These are phyloP conservation scores for Odobenus rosmarus DNA, from an alignment of 2,113 vertebrate species.

Conservation along the genomic window DNA sequence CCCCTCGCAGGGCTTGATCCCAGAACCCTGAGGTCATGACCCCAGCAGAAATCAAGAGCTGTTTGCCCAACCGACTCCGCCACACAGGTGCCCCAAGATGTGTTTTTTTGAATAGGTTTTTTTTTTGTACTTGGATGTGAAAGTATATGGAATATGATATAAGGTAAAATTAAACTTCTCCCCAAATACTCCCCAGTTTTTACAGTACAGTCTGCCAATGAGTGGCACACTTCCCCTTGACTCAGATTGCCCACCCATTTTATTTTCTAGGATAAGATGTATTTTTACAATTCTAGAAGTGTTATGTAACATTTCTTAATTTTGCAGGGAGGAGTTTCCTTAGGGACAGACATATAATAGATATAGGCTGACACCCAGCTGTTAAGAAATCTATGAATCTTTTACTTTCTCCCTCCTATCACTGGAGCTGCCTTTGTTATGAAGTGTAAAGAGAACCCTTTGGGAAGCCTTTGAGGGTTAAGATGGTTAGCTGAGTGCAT, in stretches of 20 bases:
- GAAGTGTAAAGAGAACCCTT: background rate
- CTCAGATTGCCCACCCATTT: background rate
- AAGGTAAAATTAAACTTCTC: background rate
- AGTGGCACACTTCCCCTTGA: background rate
- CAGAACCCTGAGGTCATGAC: background rate
- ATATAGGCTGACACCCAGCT: background rate
- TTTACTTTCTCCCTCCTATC: background rate
- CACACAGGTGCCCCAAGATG: background rate
- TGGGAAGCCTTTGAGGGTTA: background rate
- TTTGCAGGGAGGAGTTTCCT: background rate
- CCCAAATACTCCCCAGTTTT: background rate
- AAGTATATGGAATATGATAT: background rate
- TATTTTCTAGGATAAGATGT: constrained; percentile 13
- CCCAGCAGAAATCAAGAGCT: background rate
- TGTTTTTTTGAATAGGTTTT: background rate
- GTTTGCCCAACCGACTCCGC: background rate
- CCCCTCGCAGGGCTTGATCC: background rate
- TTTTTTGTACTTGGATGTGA: background rate
- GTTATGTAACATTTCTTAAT: background rate
- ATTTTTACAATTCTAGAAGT: background rate
- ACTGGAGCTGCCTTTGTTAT: background rate
- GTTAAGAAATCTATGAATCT: background rate
- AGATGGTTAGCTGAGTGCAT: background rate
- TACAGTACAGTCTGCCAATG: background rate
- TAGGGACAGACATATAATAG: background rate